Percentiles rank a stretch among this genome's conserved stretches.
phyloP scores from a whole-genome alignment of 2,888 invertebrate genomes.

The Lordiphosa andalusiaca region DNA sequence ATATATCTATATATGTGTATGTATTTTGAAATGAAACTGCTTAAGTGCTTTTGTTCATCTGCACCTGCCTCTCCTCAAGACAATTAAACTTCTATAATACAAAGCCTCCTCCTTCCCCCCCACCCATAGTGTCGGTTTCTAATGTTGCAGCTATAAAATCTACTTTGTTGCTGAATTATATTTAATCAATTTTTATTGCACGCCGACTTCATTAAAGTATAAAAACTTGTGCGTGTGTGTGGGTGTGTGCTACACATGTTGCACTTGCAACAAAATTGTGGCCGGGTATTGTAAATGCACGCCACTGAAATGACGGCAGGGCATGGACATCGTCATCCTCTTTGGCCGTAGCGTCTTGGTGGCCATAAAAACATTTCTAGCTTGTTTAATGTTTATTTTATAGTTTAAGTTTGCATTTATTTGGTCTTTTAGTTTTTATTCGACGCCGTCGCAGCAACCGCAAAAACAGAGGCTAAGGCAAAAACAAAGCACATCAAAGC shows the following conservation, averaged over 20 bases:
- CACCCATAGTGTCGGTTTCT: conserved; percentile 35
- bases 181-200: conserved; percentile 75
- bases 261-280: conserved; percentile 46
- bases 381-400: conserved; percentile 77
- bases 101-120: conserved; percentile 27
- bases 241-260: conserved; percentile 35
- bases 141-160: conserved; percentile 69
- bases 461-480: conserved; percentile 23
- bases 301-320: conserved; percentile 18
- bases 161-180: conserved; percentile 75
- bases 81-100: conserved; percentile 69
- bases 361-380: conserved; percentile 75
- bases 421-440: conserved; percentile 75
- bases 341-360: conserved; percentile 49
- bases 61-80: conserved; percentile 32
- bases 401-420: conserved; percentile 77
- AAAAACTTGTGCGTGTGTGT: conserved; percentile 43
- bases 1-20: conserved; percentile 1
- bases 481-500: conserved; percentile 31
- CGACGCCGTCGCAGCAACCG: conserved; percentile 28
- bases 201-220: conserved; percentile 75
- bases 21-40: conserved; percentile 24
- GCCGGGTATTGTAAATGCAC: conserved; percentile 31
- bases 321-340: conserved; percentile 24
- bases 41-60: conserved; percentile 53